Evolutionary conservation across 2,888 invertebrate genomes (phyloP), one percentile per base, ranked within the genome.

Genomic region (Trachelus tabidus): DNA sequence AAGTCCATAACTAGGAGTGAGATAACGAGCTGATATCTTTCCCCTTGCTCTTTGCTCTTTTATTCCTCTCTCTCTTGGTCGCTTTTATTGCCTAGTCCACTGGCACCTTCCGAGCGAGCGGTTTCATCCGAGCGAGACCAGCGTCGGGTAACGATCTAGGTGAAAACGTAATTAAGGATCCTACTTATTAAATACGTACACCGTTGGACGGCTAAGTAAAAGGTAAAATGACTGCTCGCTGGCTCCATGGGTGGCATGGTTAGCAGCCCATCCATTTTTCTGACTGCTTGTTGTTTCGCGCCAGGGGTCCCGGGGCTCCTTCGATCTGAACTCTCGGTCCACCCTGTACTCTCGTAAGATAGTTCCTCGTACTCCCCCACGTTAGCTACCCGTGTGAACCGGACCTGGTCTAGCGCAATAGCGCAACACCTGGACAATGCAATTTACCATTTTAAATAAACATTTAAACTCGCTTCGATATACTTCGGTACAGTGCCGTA

Each of bases 221-320:
- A 84, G 85, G 83, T 84, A 84, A 87, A 88, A 87, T 88, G 87
- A 88, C 85, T 86, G 87, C 83, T 84, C 81, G 81, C 83, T 76
- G 82, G 82, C 91, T 85, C 91, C 90, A 89, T 91, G 91, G 91
- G 90, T 90, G 91, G 91, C 88, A 87, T 88, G 88, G 87, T 91
- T 91, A 91, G 90, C 91, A 90, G 91, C 90, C 90, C 89, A 91
- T 91, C 90, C 88, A 91, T 91, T 91, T 91, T 91, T 91, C 89
- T 90, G 90, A 89, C 90, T 90, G 90, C 90, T 90, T 89, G 90
- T 91, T 90, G 88, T 89, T 89, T 88, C 90, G 83, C 91, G 85
- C 87, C 89, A 85, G 90, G 91, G 90, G 90, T 89, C 88, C 89
- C 73, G 77, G 80, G 85, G 85, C 86, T 84, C 84, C 86, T 86